phyloP scores from a whole-genome alignment of 2,113 vertebrate genomes.

The Kryptolebias marmoratus region DNA sequence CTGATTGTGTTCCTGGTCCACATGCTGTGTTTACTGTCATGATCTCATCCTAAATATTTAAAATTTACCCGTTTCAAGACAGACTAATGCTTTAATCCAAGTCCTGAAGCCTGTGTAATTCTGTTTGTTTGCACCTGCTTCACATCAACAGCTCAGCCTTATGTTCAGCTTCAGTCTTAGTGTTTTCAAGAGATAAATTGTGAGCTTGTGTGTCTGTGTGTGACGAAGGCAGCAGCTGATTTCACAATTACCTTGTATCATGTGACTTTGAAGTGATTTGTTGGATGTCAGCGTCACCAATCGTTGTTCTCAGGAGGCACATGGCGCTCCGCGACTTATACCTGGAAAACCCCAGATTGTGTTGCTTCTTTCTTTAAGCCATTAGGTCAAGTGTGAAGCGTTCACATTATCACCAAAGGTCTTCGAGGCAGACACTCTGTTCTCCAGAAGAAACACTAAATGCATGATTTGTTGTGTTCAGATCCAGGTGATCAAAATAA shows the following conservation, averaged over 20 bases:
- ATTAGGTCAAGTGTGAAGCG: too few species aligned
- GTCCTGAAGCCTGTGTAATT: background rate
- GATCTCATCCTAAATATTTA: too few species aligned
- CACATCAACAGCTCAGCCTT: background rate
- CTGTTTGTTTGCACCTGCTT: background rate
- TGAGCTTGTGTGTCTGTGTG: conserved; percentile 1
- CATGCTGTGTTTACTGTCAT: too few species aligned
- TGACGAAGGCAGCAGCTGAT: conserved; percentile 52
- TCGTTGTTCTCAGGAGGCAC: conserved; percentile 8
- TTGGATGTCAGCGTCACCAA: conserved; percentile 40
- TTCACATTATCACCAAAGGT: background rate
- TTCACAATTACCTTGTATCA: conserved; percentile 63
- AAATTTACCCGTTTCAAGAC: too few species aligned
- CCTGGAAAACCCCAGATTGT: background rate
- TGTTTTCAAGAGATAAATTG: background rate
- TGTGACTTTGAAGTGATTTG: conserved; percentile 63
- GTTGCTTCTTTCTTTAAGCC: background rate
- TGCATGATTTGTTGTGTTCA: conserved; percentile 36
- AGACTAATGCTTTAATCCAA: too few species aligned
- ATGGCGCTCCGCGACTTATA: background rate
- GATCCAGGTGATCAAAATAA: conserved; percentile 97
- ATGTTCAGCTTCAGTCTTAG: background rate
- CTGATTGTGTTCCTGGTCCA: too few species aligned
- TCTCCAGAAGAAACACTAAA: background rate
- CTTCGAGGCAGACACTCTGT: background rate